Evolutionary conservation across 1,140 invertebrate genomes (phyloP), one percentile per base, ranked within the genome.

Genomic region (Hermetia illucens): DNA sequence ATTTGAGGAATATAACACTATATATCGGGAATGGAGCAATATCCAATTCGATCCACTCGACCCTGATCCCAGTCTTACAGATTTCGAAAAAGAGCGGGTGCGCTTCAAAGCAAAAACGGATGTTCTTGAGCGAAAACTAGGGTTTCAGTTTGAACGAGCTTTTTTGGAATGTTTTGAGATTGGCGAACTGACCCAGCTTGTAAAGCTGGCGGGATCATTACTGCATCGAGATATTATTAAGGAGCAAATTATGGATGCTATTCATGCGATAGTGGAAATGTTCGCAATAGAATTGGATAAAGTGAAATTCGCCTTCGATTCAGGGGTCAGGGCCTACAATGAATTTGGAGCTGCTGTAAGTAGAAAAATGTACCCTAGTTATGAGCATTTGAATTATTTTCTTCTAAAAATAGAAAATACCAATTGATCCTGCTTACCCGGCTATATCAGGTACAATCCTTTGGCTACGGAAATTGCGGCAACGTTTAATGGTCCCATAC

Each of bases 161-260:
- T 80, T 85, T 49, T 69, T 74, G 35, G 81, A 86, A 46, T 82
- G 77, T 45, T 64, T 70, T 38, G 76, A 74, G 22, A 50, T 78
- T 2, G 72, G 77, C 45, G 61, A 65, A 31, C 59, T 65, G 5
- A 58, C 65, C 13, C 61, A 77, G 65, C 58, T 82, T 10, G 60
- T 79, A 12, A 69, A 77, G 51, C 68, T 83, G 9, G 69, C 77
- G 44, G 79, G 77, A 2, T 62, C 65, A 25, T 58, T 87, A 22
- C 49, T 80, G 12, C 66, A 76, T 12, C 56, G 82, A 29, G 73
- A 78, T 9, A 58, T 76, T 15, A 76, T 88, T 19, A 69, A 68
- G 48, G 53, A 61, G 8, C 73, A 55, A 20, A 34, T 55, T 5
- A 44, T 48, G 12, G 39, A 42, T 4, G 45, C 46, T 35, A 50